Base-by-base conservation (phyloP, 1,140 invertebrate genomes). In the Delia radicum region DNA sequence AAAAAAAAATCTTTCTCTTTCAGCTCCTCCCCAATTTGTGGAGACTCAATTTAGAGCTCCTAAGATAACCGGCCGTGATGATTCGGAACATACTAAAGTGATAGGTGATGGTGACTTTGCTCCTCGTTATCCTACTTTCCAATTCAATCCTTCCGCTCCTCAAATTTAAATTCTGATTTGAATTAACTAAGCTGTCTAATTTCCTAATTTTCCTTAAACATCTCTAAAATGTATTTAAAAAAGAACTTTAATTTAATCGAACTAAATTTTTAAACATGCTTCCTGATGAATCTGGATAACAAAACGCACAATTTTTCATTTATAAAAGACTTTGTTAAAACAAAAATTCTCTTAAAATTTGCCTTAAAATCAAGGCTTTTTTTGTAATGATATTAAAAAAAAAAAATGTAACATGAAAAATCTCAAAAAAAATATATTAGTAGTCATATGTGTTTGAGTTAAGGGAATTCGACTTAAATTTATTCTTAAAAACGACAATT, bases 61-160 rank as follows among this genome's bases (percentile, higher is more conserved):
- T 46, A 87, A 80, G 77, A 87, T 90, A 13, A 81, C 84, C 21
- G 87, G 89, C 73, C 80, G 82, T 2, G 87, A 87, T 21, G 89
- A 90, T 80, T 88, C 87, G 7, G 87, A 89, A 18, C 80, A 90
- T 65, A 86, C 89, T 4, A 83, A 87, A 76, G 85, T 89, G 18
- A 78, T 85, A 26, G 83, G 83, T 12, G 80, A 81, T 61, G 79
- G 74, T 37, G 79, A 82, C 37, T 90, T 89, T 79, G 87, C 88
- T 27, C 89, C 89, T 15, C 86, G 85, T 75, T 90, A 90, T 81
- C 89, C 89, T 12, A 88, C 89, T n/a, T 90, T 89, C 77, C 82
- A 85, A 71, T 85, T 85, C 18, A 83, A 82, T 26, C 78, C 84
- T 10, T 78, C 79, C 18, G 84, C 84, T n/a, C 82, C 84, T 33